A percentile compares a stretch with the other conserved stretches of the same genome.
These are phyloP conservation scores for Psylliodes chrysocephalus DNA, from an alignment of 2,888 invertebrate genomes.

Conservation along the genomic window DNA sequence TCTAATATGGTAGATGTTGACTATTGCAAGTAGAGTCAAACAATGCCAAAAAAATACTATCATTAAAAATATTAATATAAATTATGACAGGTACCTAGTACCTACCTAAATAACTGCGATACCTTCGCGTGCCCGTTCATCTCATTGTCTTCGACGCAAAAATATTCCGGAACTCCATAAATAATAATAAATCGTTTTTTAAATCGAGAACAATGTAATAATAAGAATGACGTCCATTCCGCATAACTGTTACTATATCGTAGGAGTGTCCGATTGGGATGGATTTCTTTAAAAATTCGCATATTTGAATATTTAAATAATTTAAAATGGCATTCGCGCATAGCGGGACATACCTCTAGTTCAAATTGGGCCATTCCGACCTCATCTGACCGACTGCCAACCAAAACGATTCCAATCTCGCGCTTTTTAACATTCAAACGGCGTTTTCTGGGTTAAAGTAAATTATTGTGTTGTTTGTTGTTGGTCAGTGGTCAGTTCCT, in stretches of 20 bases:
- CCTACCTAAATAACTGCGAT: neutral
- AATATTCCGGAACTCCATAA: neutral
- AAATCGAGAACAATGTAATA: neutral
- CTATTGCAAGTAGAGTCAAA: too few species aligned
- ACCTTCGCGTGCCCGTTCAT: neutral
- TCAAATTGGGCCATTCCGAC: constrained; percentile 30
- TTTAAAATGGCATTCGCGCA: constrained; percentile 43
- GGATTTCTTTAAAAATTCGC: constrained; percentile 47
- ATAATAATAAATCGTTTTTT: neutral
- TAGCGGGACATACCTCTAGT: constrained; percentile 30
- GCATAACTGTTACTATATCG: constrained; percentile 11
- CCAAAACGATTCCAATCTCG: neutral
- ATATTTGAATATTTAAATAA: constrained; percentile 51
- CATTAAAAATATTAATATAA: too few species aligned
- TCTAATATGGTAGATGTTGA: too few species aligned
- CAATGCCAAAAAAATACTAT: too few species aligned
- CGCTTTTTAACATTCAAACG: constrained; percentile 3
- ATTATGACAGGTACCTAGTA: neutral
- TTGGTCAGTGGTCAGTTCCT: too few species aligned
- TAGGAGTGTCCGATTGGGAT: constrained; percentile 40
- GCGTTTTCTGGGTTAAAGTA: constrained; percentile 25
- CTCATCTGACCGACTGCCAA: neutral
- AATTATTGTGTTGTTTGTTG: neutral
- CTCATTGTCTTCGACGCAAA: neutral
- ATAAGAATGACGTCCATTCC: neutral